Evolutionary conservation across 2,113 vertebrate species (phyloP), one percentile per base, ranked within the genome.

Genomic region (Xerus inauris): DNA sequence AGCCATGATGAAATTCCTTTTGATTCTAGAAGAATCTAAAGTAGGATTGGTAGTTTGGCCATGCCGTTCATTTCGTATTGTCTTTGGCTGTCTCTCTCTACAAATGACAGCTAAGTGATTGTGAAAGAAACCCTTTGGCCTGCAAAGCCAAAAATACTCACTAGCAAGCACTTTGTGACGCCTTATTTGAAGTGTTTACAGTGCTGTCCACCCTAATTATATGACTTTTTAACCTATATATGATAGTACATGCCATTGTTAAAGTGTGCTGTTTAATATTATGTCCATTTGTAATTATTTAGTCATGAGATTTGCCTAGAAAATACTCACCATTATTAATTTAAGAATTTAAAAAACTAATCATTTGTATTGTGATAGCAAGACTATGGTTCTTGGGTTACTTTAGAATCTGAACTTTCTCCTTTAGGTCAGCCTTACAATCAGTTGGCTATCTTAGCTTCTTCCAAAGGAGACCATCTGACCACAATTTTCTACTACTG

Each of bases 401-500:
- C 93, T 73, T 91, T 45, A 89, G 49, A 92, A 94, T 96, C 90
- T 95, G 94, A 49, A 88, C 91, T 95, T 89, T 98, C 42, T 91
- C 3, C 89, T 97, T 79, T 98, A 99, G 99, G 99, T 99, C 99
- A 99, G 98, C 99, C 99, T 79, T 99, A 99, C 98, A 99, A 99
- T 98, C 99, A 99, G 98, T 99, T 99, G 99, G 99, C 99, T 98
- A 99, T 99, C 98, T 97, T 99, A 98, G 99, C 99, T 97, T 99
- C 99, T 92, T 99, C 99, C 89, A 99, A 99, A 98, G 99, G 99
- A 98, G 99, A 99, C 97, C 99, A 99, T 98, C 99, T 99, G 98
- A 99, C 99, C 98, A 99, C 99, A 95, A 99, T 99, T 99, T 99
- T 99, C 99, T 99, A 99, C 99, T 99, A 99, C 99, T 99, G 99